A percentile compares a stretch with the other conserved stretches of the same genome.
Conservation (phyloP, 2,888 invertebrate genomes). For the Cyrtodaria siliqua region DNA sequence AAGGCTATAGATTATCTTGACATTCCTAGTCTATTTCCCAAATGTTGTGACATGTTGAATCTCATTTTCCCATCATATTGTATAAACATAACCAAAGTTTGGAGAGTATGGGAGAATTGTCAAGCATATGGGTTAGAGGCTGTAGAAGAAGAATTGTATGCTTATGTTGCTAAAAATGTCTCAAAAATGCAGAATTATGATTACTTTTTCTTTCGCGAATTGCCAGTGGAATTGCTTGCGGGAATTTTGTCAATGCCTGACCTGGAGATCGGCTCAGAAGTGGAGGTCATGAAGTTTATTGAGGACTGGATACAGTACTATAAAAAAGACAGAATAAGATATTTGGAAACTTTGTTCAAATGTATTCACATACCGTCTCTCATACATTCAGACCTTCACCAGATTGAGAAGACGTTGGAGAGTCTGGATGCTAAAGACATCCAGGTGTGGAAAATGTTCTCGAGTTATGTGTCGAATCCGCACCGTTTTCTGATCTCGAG, state of each 20-base stretch:
- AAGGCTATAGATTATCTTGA: constrained; percentile 17
- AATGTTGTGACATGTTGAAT: constrained; percentile 15
- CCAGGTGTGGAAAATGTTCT: too few relatives aligned
- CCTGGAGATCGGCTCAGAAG: constrained; percentile 12
- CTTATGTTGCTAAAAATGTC: constrained; percentile 8
- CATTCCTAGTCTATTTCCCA: constrained; percentile 15
- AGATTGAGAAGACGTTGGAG: too few relatives aligned
- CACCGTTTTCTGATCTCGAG: too few relatives aligned
- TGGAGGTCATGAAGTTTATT: constrained; percentile 17
- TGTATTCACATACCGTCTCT: constrained; percentile 23
- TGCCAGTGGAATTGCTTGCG: constrained; percentile 12
- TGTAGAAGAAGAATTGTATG: constrained; percentile 1
- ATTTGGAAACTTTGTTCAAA: constrained; percentile 10
- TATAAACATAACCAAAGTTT: too few relatives aligned
- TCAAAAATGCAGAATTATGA: not conserved
- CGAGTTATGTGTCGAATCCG: too few relatives aligned
- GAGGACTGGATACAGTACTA: constrained; percentile 13
- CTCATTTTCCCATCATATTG: not conserved
- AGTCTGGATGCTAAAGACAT: too few relatives aligned
- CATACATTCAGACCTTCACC: constrained; percentile 2
- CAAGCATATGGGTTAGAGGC: constrained; percentile 4
- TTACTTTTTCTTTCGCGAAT: constrained; percentile 16
- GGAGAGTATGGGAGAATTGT: constrained; percentile 1
- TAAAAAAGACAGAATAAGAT: not conserved
- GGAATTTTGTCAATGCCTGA: constrained; percentile 5